Base-by-base conservation (phyloP, 2,113 vertebrate species). In the Saguinus imperator region DNA sequence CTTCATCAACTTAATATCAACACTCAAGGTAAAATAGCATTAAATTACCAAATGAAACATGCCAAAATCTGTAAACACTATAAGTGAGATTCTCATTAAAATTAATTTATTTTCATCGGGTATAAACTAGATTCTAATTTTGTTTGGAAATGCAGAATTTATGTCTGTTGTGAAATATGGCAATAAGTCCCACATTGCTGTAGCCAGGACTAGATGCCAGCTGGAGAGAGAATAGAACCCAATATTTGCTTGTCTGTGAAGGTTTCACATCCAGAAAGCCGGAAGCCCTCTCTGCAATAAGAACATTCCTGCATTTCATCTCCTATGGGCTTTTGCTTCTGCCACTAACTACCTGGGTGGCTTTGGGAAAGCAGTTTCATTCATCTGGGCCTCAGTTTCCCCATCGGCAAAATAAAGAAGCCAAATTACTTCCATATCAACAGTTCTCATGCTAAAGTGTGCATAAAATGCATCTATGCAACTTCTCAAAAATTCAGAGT, bases 61-160 rank as follows among this genome's bases (percentile, higher is more conserved):
- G 58, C 45, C 75, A 66, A 94, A 91, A 57, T 81, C 80, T n/a
- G 12, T 84, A 88, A 96, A 96, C 37, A 48, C 72, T 88, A 8
- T 76, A 87, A 76, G 58, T 70, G 90, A 95, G 76, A 40, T 8
- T 55, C 66, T 95, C 18, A 35, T 76, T 96, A 93, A 89, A 95
- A 92, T 93, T 87, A 94, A 95, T 93, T 96, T 94, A 29, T 91
- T 94, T 96, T 96, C 50, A 81, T n/a, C 89, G 83, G 83, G 87
- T 89, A 87, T 57, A 66, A 89, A 76, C 48, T 3, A 7, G 86
- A n/a, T 82, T 87, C 75, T n/a, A 76, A 66, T 94, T 96, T 94
- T 84, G 93, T 84, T 80, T 89, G 83, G 89, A 92, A 97, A 94
- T 83, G 84, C 21, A 64, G 75, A 75, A 91, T 91, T 95, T 79